Evolutionary conservation across 2,113 vertebrate genomes (phyloP), one percentile per base, ranked within the genome.

Genomic region (Isichthys henryi): DNA sequence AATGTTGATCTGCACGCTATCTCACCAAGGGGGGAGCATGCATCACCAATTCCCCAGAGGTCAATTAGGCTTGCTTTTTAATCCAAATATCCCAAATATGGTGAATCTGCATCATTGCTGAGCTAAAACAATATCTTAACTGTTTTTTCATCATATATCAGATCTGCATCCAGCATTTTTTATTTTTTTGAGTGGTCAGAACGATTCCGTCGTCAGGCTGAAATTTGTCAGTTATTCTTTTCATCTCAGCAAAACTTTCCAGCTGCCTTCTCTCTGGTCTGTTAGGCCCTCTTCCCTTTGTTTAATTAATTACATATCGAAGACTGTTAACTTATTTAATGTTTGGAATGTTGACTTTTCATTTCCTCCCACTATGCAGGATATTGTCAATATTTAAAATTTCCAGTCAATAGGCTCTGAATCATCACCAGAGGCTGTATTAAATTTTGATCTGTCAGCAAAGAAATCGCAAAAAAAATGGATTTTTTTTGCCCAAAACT

Each of bases 31-130:
- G 58, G 90, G 90, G 92, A 92, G 91, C 91, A 90, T 90, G 92
- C 83, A 91, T 84, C 88, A 91, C 39, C 49, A 82, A 43, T 48
- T 93, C 94, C 93, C 94, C 90, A 56, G 95, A 92, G 95, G 93
- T 95, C 95, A 95, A 95, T 96, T 96, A 95, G 93, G 91, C 93
- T 92, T 93, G 91, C 93, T 94, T 95, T 94, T 93, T 92, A 93
- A 94, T 91, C 93, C 92, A 90, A 92, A 93, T 92, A 93, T 92
- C 92, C 77, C 23, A 7, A 53, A 53, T 83, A 43, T 49, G 27
- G 66, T 21, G 89, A 90, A 74, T 62, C 9, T 15, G 23, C 56
- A 53, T 50, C 62, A 84, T 77, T 56, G 92, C 90, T 92, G 90
- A 70, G 53, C 91, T 93, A 93, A 93, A 93, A 94, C 93, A 92